phyloP scores from a whole-genome alignment of 53 echinoderm and acorn worm genomes.

The Actinopyga echinites region DNA sequence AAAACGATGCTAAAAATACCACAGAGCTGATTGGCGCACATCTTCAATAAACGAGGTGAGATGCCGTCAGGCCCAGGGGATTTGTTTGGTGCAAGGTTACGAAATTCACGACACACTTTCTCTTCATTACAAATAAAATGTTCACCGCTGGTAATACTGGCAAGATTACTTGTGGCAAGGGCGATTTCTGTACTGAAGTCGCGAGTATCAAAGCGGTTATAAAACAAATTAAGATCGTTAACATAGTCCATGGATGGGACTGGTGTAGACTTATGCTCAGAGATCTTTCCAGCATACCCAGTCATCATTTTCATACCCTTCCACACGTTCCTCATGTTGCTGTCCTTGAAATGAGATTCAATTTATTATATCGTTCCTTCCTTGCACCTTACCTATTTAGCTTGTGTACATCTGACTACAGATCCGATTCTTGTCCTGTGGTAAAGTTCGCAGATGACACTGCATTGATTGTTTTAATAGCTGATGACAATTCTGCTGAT shows the following conservation, averaged over 20 bases:
- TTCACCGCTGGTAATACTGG: neutral
- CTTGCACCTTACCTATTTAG: neutral
- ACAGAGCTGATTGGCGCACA: conserved; percentile 19
- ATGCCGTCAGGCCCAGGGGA: conserved; percentile 40
- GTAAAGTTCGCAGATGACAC: no score
- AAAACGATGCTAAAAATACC: conserved; percentile 34
- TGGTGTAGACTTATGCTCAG: neutral
- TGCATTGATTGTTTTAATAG: no score
- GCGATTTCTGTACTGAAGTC: no score
- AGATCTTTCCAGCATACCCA: neutral
- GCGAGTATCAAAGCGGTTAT: conserved; percentile 41
- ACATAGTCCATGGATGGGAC: conserved; percentile 1
- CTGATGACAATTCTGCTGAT: no score
- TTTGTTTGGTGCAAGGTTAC: neutral
- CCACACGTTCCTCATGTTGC: neutral
- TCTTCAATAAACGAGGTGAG: conserved; percentile 28
- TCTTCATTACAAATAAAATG: conserved; percentile 27
- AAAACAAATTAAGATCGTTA: no score
- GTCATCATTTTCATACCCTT: no score
- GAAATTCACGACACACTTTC: neutral
- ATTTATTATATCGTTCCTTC: neutral
- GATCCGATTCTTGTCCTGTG: no score
- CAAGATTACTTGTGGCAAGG: neutral
- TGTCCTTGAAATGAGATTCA: no score
- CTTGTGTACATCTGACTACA: no score